Evolutionary conservation across 2,113 vertebrate species (phyloP).

Genomic region (Columbina picui): DNA sequence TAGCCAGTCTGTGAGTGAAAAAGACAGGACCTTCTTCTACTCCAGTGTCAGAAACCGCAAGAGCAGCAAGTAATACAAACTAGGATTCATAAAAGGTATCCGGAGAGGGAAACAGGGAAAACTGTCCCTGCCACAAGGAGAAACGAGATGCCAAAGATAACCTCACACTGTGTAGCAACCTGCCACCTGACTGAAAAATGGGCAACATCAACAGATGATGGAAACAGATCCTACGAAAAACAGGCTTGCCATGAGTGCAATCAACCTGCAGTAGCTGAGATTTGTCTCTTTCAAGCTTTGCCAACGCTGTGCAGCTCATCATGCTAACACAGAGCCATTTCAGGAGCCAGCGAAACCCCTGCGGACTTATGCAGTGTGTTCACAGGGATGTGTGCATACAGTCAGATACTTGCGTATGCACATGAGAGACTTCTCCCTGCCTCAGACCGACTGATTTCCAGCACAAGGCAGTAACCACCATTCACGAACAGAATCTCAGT

Average conservation of each 20-base stretch:
- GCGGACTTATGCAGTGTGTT: not conserved
- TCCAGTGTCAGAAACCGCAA: not conserved
- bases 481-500: not conserved
- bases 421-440: not conserved
- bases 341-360: not conserved
- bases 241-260: not conserved
- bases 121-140: not conserved
- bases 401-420: not conserved
- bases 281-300: not conserved
- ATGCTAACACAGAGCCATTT: not conserved
- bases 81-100: not conserved
- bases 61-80: not conserved
- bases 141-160: not conserved
- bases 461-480: not conserved
- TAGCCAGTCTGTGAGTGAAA: not conserved
- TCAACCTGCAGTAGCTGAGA: constrained; percentile 7
- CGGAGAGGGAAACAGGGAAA: not conserved
- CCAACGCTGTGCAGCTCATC: not conserved
- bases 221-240: not conserved
- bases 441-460: not conserved
- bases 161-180: not conserved
- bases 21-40: not conserved
- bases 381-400: not conserved
- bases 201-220: not conserved
- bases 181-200: constrained; percentile 6